These are phyloP conservation scores for Tadarida brasiliensis DNA, from an alignment of 2,797 vertebrate species.

Conservation along the genomic window DNA sequence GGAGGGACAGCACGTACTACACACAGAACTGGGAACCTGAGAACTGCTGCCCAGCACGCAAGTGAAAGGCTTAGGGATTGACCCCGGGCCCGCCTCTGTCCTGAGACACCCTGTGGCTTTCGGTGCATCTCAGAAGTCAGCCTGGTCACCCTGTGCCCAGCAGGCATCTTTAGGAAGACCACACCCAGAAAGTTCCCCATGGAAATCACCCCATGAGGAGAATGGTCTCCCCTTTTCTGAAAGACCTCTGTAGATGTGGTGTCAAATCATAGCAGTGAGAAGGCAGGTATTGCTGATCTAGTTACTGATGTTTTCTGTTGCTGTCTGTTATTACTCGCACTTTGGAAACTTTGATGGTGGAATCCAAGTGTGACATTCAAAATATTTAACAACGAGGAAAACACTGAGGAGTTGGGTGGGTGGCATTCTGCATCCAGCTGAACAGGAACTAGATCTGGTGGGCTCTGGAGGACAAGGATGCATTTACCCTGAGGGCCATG, in stretches of 20 bases:
- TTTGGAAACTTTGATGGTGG: conserved; percentile 15
- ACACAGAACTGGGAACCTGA: background rate
- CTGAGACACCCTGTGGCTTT: background rate
- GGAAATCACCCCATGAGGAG: background rate
- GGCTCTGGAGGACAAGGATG: background rate
- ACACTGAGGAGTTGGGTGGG: background rate
- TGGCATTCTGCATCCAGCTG: background rate
- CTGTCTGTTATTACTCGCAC: conserved; percentile 37
- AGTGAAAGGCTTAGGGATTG: no score
- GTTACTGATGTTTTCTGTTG: background rate
- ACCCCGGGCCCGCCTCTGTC: background rate
- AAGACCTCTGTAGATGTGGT: background rate
- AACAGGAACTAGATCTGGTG: background rate
- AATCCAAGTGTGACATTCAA: conserved; percentile 24
- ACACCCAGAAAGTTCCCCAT: background rate
- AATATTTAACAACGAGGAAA: background rate
- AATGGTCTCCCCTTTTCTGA: background rate
- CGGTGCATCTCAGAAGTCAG: background rate
- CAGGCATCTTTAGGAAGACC: background rate
- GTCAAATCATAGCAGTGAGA: background rate
- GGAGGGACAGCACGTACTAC: background rate
- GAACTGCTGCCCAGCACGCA: background rate
- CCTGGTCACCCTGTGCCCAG: background rate
- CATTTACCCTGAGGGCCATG: background rate
- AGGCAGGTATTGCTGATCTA: background rate